Percentiles rank a stretch among this genome's conserved stretches.
Evolutionary conservation across 2,888 invertebrate species (phyloP).

Genomic region (Galerucella pusilla): DNA sequence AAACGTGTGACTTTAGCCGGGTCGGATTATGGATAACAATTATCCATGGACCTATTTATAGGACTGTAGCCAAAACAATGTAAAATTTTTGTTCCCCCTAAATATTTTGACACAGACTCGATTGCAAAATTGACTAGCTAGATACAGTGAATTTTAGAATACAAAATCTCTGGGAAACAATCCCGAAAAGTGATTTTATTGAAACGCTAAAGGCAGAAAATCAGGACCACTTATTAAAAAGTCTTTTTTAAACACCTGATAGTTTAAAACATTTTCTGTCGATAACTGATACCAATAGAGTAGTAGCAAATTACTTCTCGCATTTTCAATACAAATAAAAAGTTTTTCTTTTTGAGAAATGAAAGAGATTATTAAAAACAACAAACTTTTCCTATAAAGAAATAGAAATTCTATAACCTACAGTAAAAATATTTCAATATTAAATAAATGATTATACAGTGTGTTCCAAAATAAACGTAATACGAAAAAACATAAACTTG

Average conservation of each 20-base stretch:
- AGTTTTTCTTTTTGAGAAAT: neutral
- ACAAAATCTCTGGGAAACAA: conserved; percentile 20
- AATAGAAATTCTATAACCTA: conserved; percentile 2
- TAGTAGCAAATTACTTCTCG: neutral
- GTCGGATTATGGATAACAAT: neutral
- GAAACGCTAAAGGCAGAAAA: conserved; percentile 13
- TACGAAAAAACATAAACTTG: too few relatives aligned
- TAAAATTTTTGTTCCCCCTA: conserved; percentile 9
- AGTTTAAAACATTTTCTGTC: conserved; percentile 8
- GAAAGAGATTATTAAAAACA: conserved; percentile 2
- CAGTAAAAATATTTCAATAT: neutral
- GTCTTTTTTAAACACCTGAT: neutral
- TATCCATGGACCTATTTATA: neutral
- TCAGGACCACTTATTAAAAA: conserved; percentile 6
- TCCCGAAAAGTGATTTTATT: conserved; percentile 16
- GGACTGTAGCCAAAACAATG: neutral
- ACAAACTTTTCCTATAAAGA: neutral
- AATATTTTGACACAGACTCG: conserved; percentile 29
- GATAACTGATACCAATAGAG: neutral
- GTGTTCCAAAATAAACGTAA: neutral
- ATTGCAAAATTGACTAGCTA: conserved; percentile 35
- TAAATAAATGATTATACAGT: neutral
- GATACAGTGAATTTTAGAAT: conserved; percentile 26
- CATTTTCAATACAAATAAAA: conserved; percentile 1
- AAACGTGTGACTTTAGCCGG: conserved; percentile 1